Evolutionary conservation across 2,797 vertebrate species (phyloP), one percentile per base, ranked within the genome.

Genomic region (Phyllotis vaccarum): DNA sequence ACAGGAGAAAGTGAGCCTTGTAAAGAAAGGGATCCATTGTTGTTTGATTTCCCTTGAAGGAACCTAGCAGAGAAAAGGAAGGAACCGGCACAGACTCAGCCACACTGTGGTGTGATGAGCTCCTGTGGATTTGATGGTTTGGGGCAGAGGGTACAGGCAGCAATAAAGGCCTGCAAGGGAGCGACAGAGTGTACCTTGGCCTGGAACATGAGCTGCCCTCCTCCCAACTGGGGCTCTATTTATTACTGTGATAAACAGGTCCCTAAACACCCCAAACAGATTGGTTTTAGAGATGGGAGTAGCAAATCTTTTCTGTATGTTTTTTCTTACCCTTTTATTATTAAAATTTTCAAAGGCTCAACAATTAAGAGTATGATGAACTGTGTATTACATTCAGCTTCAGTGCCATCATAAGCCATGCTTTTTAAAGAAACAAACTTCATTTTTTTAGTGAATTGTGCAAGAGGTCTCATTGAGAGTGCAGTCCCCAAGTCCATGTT

Each of bases 271-370:
- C 78, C n/a, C 13, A 76, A 58, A 19, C 46, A 75, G 82, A 56
- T 37, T 54, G 31, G 49, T 68, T 86, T 70, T 11, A 27, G 68
- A 37, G 27, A 66, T 76, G 52, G 7, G 12, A 76, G 16, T 58
- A 81, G 43, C 80, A 95, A 17, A 75, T 66, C 13, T 90, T 92
- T 86, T 75, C 64, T 96, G 29, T 91, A 17, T 93, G 24, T 62
- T 24, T 87, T 62, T 91, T 91, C 19, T 31, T 76, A n/a, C 43
- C 52, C 91, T 89, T 89, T 79, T 95, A 64, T 81, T 83, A 92
- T 81, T 80, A 94, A 92, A 37, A 56, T 86, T 87, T 74, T 86
- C 64, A 82, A 60, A 86, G 16, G 31, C 81, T 56, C 74, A 43
- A 21, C 34, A 86, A 58, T 64, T 56, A 81, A 34, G 86, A 27